Evolutionary conservation across 2,888 invertebrate genomes (phyloP).

Genomic region (Melinaea menophilus): DNA sequence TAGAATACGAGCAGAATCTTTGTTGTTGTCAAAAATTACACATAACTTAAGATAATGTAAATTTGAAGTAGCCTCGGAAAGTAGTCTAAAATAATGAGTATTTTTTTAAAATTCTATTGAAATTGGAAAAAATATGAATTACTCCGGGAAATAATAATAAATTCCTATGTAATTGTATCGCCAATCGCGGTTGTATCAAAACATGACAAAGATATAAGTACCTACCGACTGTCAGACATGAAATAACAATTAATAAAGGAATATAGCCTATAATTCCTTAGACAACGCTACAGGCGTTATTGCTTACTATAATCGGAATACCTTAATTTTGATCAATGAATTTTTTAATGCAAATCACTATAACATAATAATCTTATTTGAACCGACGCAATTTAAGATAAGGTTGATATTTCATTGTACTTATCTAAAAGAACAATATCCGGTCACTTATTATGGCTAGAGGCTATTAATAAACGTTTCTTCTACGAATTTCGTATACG

Average conservation of each 20-base stretch:
- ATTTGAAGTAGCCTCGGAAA: no score
- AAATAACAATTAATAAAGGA: slow-evolving; percentile 39
- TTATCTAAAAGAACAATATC: slow-evolving; percentile 50
- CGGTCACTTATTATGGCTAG: slow-evolving; percentile 64
- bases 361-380: slow-evolving; percentile 27
- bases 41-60: no score
- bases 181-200: background rate
- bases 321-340: slow-evolving; percentile 73
- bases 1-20: no score
- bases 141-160: no score
- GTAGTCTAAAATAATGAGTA: no score
- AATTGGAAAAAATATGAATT: no score
- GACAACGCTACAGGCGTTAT: slow-evolving; percentile 64
- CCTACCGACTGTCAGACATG: slow-evolving; percentile 19
- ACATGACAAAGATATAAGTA: slow-evolving; percentile 10
- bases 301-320: slow-evolving; percentile 63
- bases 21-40: no score
- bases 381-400: slow-evolving; percentile 26
- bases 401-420: slow-evolving; percentile 31
- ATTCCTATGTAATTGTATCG: no score
- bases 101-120: no score
- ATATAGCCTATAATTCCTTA: slow-evolving; percentile 60
- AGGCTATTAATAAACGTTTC: slow-evolving; percentile 72
- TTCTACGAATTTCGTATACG: slow-evolving; percentile 62
- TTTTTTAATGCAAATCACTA: slow-evolving; percentile 66